Evolutionary conservation across 2,113 vertebrate species (phyloP).

Genomic region (Pomatorhinus ruficollis): DNA sequence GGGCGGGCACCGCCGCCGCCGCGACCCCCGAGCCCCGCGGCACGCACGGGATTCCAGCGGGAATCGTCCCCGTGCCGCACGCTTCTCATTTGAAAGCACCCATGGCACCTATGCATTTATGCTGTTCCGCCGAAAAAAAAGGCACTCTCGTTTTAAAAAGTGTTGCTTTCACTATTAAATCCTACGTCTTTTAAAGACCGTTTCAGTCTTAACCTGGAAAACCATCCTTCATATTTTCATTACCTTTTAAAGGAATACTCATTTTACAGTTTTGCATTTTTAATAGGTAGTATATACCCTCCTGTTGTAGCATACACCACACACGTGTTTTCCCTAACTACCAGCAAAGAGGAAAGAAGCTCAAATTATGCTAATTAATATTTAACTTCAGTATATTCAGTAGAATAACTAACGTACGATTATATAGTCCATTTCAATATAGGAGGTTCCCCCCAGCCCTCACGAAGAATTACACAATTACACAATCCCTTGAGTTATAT

Average conservation of each 20-base stretch:
- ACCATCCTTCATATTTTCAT: neutral
- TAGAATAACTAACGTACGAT: neutral
- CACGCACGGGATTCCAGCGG: accelerated
- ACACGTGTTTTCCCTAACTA: neutral
- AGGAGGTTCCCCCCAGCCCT: neutral
- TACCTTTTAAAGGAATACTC: neutral
- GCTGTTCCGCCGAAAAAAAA: neutral
- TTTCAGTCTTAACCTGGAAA: neutral
- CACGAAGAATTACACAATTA: neutral
- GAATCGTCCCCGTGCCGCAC: accelerated
- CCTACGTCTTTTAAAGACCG: neutral
- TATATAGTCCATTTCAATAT: neutral
- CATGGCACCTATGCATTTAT: accelerated
- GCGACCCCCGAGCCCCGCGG: neutral
- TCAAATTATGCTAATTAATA: neutral
- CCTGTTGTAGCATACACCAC: neutral
- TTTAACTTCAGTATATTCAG: neutral
- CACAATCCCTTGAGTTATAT: neutral
- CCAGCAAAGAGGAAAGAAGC: neutral
- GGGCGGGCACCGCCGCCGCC: neutral
- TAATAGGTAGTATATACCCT: neutral
- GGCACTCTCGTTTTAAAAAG: neutral
- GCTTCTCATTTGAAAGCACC: accelerated
- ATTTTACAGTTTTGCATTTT: neutral
- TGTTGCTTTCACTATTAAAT: neutral